A percentile compares a stretch with the other conserved stretches of the same genome.
Conservation (phyloP, 2,888 invertebrate genomes). For the Acleris literana region DNA sequence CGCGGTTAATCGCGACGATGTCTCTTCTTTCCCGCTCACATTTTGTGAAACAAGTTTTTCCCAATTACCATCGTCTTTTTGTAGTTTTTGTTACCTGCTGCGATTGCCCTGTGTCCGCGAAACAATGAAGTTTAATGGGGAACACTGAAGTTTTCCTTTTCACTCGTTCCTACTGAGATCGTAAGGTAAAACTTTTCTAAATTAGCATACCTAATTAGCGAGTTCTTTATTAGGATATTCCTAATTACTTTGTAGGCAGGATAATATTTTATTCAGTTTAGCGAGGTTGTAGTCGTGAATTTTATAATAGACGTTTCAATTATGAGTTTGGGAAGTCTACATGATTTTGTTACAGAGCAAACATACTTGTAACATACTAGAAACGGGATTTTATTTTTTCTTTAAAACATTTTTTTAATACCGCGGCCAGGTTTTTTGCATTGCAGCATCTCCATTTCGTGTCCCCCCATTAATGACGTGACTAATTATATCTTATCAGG, state of each 20-base stretch:
- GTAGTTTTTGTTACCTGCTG: conserved; percentile 41
- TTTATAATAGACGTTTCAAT: conserved; percentile 15
- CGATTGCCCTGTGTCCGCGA: conserved; percentile 17
- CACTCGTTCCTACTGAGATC: conserved; percentile 32
- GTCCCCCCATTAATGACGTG: no score
- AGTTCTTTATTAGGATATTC: conserved; percentile 33
- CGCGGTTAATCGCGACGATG: background rate
- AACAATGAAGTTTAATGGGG: conserved; percentile 54
- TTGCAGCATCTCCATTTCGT: no score
- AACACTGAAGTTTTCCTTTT: conserved; percentile 41
- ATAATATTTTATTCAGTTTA: conserved; percentile 29
- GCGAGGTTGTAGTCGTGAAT: conserved; percentile 10
- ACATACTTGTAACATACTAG: no score
- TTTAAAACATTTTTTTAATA: no score
- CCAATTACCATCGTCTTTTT: conserved; percentile 14
- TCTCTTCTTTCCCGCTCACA: conserved; percentile 15
- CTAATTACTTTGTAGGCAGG: conserved; percentile 33
- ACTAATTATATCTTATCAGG: no score
- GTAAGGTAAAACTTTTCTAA: conserved; percentile 45
- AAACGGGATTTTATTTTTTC: no score
- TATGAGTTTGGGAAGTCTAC: conserved; percentile 11
- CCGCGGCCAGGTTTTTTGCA: no score
- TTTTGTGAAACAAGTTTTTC: conserved; percentile 29
- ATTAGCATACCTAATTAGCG: conserved; percentile 37
- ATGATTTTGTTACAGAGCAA: no score